phyloP scores from a whole-genome alignment of 2,888 invertebrate genomes.

The Trachelus tabidus region DNA sequence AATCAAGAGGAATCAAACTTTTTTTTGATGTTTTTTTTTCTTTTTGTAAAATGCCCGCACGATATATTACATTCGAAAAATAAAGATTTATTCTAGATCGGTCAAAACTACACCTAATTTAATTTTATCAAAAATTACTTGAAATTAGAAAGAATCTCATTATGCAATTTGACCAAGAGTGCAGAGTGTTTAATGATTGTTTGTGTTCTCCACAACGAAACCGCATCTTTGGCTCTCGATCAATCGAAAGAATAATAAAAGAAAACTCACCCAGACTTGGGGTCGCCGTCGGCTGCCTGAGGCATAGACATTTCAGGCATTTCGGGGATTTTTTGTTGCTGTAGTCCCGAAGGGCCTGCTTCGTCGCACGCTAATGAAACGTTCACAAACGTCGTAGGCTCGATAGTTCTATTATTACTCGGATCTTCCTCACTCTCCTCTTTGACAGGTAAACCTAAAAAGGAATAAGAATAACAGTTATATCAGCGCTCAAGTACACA shows the following conservation, averaged over 20 bases:
- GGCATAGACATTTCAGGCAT: constrained; percentile 58
- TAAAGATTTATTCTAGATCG: neutral
- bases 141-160: neutral
- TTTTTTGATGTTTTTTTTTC: neutral
- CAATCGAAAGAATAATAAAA: constrained; percentile 23
- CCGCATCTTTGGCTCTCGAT: constrained; percentile 56
- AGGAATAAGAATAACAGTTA: neutral
- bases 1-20: too few relatives aligned
- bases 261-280: constrained; percentile 65
- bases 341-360: constrained; percentile 64
- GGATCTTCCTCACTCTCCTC: constrained; percentile 62
- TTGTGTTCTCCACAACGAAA: constrained; percentile 58
- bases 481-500: neutral
- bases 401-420: constrained; percentile 51
- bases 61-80: neutral
- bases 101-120: neutral
- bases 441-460: constrained; percentile 59
- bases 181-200: constrained; percentile 30
- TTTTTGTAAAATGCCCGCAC: neutral
- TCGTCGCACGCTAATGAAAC: constrained; percentile 62
- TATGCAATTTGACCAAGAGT: neutral
- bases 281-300: constrained; percentile 53
- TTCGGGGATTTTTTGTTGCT: constrained; percentile 60
- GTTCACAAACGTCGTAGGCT: constrained; percentile 61
- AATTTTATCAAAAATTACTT: neutral